Evolutionary conservation across 2,113 vertebrate species (phyloP).

Genomic region (Malurus cyaneus): DNA sequence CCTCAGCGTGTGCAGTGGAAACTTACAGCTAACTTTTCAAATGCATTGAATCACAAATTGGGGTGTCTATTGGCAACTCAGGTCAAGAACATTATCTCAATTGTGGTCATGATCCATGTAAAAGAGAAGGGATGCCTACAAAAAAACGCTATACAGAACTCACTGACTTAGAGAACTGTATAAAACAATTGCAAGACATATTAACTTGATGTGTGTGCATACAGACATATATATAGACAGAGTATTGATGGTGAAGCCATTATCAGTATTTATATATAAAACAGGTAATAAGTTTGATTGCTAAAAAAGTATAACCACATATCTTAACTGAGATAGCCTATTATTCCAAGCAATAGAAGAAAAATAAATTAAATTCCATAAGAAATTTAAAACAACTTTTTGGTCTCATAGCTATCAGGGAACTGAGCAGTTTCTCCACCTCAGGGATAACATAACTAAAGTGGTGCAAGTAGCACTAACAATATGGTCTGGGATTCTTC

Average conservation of each 20-base stretch:
- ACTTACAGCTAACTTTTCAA: background rate
- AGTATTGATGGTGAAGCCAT: background rate
- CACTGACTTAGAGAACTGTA: background rate
- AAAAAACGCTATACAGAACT: background rate
- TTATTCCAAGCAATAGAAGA: background rate
- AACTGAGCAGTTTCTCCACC: background rate
- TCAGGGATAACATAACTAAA: background rate
- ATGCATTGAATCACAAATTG: background rate
- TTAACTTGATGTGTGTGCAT: background rate
- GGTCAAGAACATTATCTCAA: background rate
- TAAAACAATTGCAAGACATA: background rate
- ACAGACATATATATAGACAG: background rate
- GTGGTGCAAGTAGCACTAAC: accelerated
- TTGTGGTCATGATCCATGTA: background rate
- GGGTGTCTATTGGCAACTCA: background rate
- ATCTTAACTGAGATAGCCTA: background rate
- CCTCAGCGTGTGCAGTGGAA: background rate
- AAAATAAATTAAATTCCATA: background rate
- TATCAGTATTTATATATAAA: background rate
- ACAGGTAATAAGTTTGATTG: background rate
- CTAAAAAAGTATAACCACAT: background rate
- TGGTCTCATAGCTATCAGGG: background rate
- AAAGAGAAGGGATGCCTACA: background rate
- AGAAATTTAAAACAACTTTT: background rate
- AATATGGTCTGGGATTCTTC: background rate